Evolutionary conservation across 2,113 vertebrate species (phyloP).

Genomic region (Bubo scandiacus): DNA sequence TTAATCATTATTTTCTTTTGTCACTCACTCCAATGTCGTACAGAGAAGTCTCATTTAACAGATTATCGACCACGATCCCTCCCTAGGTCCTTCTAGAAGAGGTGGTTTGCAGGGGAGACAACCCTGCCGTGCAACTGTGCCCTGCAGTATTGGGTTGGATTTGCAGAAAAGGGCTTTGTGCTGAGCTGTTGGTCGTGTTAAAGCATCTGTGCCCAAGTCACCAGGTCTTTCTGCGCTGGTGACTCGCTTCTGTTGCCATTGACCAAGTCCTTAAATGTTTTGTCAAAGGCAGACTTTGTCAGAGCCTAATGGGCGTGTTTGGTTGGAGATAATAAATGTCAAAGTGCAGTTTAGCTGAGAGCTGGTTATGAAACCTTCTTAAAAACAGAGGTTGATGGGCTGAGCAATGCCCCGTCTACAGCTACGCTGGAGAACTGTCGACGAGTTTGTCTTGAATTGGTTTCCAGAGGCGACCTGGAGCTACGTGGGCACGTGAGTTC

Average conservation of each 20-base stretch:
- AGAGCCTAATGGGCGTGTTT: not conserved
- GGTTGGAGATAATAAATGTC: not conserved
- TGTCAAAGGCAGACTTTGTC: not conserved
- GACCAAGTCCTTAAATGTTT: not conserved
- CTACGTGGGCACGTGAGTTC: not conserved
- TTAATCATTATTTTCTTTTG: not conserved
- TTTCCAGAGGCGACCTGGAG: not conserved
- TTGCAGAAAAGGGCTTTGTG: not conserved
- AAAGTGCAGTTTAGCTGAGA: not conserved
- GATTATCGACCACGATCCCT: not conserved
- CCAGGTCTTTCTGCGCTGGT: not conserved
- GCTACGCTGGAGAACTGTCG: not conserved
- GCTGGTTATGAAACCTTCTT: not conserved
- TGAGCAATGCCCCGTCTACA: not conserved
- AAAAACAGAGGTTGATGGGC: not conserved
- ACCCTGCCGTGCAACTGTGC: no score
- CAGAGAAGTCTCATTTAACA: not conserved
- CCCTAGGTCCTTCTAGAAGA: not conserved
- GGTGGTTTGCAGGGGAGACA: not conserved
- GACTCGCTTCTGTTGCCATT: not conserved
- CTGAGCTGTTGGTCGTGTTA: not conserved
- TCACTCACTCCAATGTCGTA: accelerated
- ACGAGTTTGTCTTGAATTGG: not conserved
- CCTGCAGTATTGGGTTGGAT: not conserved
- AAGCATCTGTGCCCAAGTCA: not conserved